Evolutionary conservation across 2,888 invertebrate species (phyloP).

Genomic region (Hirudinaria manillensis): DNA sequence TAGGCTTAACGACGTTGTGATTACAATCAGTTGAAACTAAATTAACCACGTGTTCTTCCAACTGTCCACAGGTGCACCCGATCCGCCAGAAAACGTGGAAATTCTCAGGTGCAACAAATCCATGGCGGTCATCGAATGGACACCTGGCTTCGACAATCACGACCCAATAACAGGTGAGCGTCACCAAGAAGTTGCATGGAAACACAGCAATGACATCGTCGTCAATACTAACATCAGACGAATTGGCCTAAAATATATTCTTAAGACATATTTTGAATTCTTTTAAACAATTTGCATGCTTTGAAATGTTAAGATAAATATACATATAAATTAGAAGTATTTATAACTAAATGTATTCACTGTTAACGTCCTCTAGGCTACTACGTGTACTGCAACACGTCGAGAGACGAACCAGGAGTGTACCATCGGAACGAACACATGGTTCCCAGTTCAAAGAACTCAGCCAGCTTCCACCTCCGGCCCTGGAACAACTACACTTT

Average conservation of each 20-base stretch:
- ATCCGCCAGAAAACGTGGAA: constrained; percentile 62
- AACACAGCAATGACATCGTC: not conserved
- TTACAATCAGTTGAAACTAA: too few relatives aligned
- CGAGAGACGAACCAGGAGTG: constrained; percentile 41
- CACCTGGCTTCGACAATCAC: constrained; percentile 45
- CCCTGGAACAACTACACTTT: constrained; percentile 78
- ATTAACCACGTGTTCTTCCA: too few relatives aligned
- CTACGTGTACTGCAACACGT: constrained; percentile 46
- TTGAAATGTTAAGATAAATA: too few relatives aligned
- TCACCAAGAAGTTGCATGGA: not conserved
- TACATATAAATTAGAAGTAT: too few relatives aligned
- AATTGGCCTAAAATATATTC: constrained; percentile 5
- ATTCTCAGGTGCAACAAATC: constrained; percentile 60
- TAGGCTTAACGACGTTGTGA: too few relatives aligned
- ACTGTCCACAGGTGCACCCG: constrained; percentile 61
- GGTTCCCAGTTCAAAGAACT: constrained; percentile 63
- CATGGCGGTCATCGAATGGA: constrained; percentile 76
- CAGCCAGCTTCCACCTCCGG: constrained; percentile 79
- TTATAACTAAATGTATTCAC: too few relatives aligned
- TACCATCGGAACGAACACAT: constrained; percentile 54
- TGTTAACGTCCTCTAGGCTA: too few relatives aligned
- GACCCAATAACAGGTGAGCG: constrained; percentile 39
- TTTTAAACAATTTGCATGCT: too few relatives aligned
- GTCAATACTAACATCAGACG: constrained; percentile 2
- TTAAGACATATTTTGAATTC: too few relatives aligned